A percentile compares a stretch with the other conserved stretches of the same genome.
Conservation (phyloP, 2,797 vertebrate species). For the Siniperca undulata region DNA sequence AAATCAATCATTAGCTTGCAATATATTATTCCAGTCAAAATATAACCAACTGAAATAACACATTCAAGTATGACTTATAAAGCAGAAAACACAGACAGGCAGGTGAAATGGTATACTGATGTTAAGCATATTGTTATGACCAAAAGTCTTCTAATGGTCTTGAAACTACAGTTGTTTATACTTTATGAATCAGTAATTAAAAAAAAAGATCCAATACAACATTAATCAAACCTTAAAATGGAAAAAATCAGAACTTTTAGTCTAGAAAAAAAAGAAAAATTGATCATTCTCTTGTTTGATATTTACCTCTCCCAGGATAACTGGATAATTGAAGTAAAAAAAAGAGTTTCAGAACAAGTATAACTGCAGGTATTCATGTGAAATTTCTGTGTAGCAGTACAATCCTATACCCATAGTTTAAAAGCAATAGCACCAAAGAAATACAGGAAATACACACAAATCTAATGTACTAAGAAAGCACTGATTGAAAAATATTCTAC, state of each 20-base stretch:
- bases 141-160: neutral
- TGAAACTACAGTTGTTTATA: neutral
- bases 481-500: conserved; percentile 45
- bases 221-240: neutral
- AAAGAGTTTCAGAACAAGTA: conserved; percentile 1
- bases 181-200: neutral
- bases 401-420: conserved; percentile 18
- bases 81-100: conserved; percentile 17
- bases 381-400: conserved; percentile 1
- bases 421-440: conserved; percentile 59
- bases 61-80: conserved; percentile 11
- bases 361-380: conserved; percentile 5
- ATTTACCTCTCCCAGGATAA: neutral
- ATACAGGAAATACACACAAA: conserved; percentile 42
- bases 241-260: neutral
- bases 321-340: neutral
- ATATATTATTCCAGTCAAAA: conserved; percentile 32
- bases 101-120: neutral
- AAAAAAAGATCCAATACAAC: neutral
- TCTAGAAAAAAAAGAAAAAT: neutral
- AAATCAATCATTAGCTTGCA: conserved; percentile 19
- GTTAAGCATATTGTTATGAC: neutral
- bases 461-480: conserved; percentile 49
- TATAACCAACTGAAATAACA: conserved; percentile 1
- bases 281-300: neutral